These are phyloP conservation scores for Oligia latruncula DNA, from an alignment of 2,888 invertebrate genomes.

Conservation along the genomic window DNA sequence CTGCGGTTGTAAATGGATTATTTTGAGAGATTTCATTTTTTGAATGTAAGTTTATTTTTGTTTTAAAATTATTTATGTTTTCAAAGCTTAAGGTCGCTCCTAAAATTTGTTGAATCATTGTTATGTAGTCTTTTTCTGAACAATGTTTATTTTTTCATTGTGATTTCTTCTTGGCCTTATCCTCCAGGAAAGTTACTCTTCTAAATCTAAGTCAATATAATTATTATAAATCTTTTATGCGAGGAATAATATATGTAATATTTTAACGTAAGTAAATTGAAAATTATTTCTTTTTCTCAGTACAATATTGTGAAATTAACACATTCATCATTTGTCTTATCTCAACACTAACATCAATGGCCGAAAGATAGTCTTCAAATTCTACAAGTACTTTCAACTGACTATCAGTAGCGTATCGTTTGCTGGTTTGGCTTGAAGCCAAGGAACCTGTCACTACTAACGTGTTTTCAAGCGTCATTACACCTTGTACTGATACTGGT, in stretches of 20 bases:
- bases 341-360: background rate
- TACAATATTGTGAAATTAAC: background rate
- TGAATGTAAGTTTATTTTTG: background rate
- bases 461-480: slow-evolving; percentile 52
- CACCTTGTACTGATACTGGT: slow-evolving; percentile 27
- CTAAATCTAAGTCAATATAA: background rate
- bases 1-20: slow-evolving; percentile 36
- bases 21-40: slow-evolving; percentile 4
- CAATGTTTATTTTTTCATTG: background rate
- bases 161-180: background rate
- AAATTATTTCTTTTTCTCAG: no score
- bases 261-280: background rate
- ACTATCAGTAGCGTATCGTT: slow-evolving; percentile 18
- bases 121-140: background rate
- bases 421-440: slow-evolving; percentile 40
- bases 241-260: no score
- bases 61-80: background rate
- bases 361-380: background rate
- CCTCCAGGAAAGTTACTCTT: background rate
- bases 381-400: slow-evolving; percentile 8
- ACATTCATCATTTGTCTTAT: background rate
- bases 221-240: background rate
- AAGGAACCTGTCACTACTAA: slow-evolving; percentile 33
- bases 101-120: background rate
- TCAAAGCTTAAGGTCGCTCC: background rate